Evolutionary conservation across 2,888 invertebrate genomes (phyloP), one percentile per base, ranked within the genome.

Genomic region (Tenthredo notha): DNA sequence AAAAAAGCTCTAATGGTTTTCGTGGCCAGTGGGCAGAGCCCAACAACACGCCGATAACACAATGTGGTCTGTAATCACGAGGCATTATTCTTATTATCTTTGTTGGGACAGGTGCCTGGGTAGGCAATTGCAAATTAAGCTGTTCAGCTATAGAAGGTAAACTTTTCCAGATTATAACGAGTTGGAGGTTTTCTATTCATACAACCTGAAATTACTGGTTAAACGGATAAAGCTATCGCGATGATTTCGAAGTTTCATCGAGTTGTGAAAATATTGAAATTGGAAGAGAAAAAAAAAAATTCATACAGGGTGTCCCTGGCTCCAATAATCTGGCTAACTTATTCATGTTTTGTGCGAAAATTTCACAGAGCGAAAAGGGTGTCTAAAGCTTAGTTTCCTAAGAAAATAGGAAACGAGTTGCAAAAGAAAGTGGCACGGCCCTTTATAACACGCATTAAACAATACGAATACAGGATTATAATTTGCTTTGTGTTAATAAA

Each of bases 31-130:
- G 61, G 86, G 86, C 86, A 85, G 86, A 87, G 88, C 87, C 85
- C 87, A 87, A 87, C 86, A 89, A 89, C 87, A 87, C 89, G 88
- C 87, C 89, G 89, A 88, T 90, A 90, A 86, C 87, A 85, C 85
- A 85, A 86, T 72, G 85, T 85, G 84, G 86, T 87, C 88, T 90
- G 88, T 91, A 91, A 91, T 91, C 90, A 90, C 86, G 86, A 84
- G 85, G 86, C 89, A 90, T 91, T 91, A 90, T 88, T 90, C 90
- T 90, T 89, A 91, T 90, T 91, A 90, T 91, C 90, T 90, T 85
- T 83, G 74, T 61, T 72, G 33, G 43, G 72, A 75, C 75, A 58
- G 65, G 72, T 54, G 84, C 65, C 84, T 86, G 86, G 72, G 87
- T 86, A 87, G 85, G 87, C 89, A 86, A 83, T 86, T 78, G 86